Conservation (phyloP, 2,888 invertebrate genomes). For the Dusona sp. region DNA sequence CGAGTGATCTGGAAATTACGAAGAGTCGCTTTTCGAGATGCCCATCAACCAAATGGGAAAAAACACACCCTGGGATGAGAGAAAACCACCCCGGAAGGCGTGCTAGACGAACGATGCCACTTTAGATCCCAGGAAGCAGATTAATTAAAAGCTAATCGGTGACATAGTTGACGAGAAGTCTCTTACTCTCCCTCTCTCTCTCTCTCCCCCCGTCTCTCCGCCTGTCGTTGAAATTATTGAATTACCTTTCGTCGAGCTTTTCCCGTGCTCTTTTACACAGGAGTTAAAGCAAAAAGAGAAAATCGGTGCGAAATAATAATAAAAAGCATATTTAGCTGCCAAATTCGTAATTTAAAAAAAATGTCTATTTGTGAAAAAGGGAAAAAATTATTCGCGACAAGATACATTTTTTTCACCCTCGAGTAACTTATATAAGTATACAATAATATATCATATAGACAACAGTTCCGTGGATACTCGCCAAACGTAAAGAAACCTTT, state of each 20-base stretch:
- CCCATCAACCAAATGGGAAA: constrained; percentile 30
- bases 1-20: constrained; percentile 10
- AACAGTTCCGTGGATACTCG: constrained; percentile 33
- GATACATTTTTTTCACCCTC: neutral
- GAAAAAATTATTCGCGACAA: neutral
- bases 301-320: neutral
- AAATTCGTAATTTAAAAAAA: neutral
- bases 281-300: neutral
- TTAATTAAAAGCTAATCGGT: constrained; percentile 66
- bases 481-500: constrained; percentile 32
- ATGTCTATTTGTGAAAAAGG: neutral
- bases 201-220: neutral
- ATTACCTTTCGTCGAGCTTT: constrained; percentile 52
- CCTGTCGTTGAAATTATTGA: constrained; percentile 55
- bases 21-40: neutral
- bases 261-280: neutral
- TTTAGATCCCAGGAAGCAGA: constrained; percentile 47
- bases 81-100: neutral
- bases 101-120: constrained; percentile 7
- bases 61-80: constrained; percentile 12
- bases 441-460: neutral
- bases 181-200: neutral
- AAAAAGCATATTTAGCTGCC: neutral
- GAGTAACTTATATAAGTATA: neutral
- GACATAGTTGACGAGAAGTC: constrained; percentile 16